Base-by-base conservation (phyloP, 2,797 vertebrate genomes). In the Capromys pilorides region DNA sequence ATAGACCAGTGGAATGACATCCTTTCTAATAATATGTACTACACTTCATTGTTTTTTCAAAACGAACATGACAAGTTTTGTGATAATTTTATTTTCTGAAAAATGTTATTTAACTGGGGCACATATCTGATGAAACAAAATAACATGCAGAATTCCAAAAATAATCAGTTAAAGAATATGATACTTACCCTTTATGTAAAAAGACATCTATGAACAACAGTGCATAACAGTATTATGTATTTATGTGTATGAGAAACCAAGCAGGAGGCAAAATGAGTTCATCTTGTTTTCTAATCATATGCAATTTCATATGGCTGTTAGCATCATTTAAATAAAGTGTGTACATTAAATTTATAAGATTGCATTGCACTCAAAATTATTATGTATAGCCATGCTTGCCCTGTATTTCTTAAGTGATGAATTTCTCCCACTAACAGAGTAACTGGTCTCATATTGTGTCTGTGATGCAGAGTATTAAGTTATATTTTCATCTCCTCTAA, bases 161-260 rank as follows among this genome's bases (percentile, higher is more conserved):
- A 95, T 96, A 97, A 97, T 80, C 90, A 87, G 78, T 97, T 97
- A 96, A 97, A 97, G 86, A 97, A 97, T 95, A 97, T 96, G 97
- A 98, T 98, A 98, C 98, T 98, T 98, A 98, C 98, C 98, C 97
- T 97, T 97, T 95, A 97, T 97, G 97, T 95, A 98, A 98, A 98
- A 98, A 97, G 96, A 95, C 97, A 98, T 96, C 98, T 94, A 98
- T 96, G 96, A 95, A 96, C 96, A 98, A 98, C 96, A 96, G 96
- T 97, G 97, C 96, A 90, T 96, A 98, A 98, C 95, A 97, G 95
- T 94, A 96, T 97, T 91, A 95, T 94, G 94, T 96, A 96, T 95
- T 96, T 95, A 97, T 93, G 93, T 97, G 97, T 97, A 97, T 97
- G 94, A 93, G 94, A 98, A 97, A 98, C 97, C 89, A 57, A 97